Evolutionary conservation across 2,113 vertebrate species (phyloP).

Genomic region (Barbus barbus): DNA sequence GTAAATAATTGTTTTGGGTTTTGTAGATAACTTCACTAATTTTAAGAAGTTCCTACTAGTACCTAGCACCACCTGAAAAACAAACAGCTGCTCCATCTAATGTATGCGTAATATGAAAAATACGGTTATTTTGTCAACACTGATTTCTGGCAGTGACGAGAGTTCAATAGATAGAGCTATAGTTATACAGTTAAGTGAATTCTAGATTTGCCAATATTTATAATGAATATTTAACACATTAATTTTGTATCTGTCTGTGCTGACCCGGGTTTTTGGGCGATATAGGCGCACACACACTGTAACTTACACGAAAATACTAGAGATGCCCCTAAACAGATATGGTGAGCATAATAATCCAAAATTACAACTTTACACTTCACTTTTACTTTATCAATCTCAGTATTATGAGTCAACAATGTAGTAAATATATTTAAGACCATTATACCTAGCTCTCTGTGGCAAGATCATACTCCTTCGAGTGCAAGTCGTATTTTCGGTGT

Average conservation of each 20-base stretch:
- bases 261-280: background rate
- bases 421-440: background rate
- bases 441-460: conserved; percentile 7
- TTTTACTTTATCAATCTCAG: background rate
- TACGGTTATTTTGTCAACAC: background rate
- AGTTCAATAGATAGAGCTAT: background rate
- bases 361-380: background rate
- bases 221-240: background rate
- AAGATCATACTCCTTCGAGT: background rate
- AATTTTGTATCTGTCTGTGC: background rate
- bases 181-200: background rate
- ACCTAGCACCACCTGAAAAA: background rate
- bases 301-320: background rate
- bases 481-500: background rate
- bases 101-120: background rate
- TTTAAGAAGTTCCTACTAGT: background rate
- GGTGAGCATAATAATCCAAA: background rate
- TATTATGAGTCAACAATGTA: background rate
- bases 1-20: background rate
- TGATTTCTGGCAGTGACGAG: background rate
- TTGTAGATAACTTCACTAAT: too few relatives aligned
- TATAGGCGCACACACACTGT: background rate
- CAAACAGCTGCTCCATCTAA: background rate
- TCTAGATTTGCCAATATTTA: background rate
- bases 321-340: background rate